Conservation (phyloP, 2,797 vertebrate species). For the Esox lucius region DNA sequence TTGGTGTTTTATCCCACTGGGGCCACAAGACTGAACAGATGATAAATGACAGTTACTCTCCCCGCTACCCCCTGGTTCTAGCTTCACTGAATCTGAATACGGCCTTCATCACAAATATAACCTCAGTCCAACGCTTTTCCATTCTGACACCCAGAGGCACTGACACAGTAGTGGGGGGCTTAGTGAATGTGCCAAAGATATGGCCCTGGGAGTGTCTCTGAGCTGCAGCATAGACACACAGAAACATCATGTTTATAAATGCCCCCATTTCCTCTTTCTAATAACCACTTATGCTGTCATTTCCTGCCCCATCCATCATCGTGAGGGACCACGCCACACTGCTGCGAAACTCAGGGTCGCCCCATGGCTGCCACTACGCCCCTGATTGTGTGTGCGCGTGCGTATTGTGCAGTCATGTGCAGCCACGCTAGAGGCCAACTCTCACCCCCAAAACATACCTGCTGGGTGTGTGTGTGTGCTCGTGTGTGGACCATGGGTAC, state of each 20-base stretch:
- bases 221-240: conserved; percentile 48
- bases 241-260: conserved; percentile 61
- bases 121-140: not conserved
- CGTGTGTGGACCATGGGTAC: not conserved
- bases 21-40: not conserved
- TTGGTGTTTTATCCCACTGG: not conserved
- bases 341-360: conserved; percentile 48
- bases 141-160: not conserved
- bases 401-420: conserved; percentile 30
- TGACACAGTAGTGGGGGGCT: conserved; percentile 3
- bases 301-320: conserved; percentile 72
- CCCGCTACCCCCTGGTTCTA: not conserved
- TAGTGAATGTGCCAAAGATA: conserved; percentile 38
- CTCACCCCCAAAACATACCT: conserved; percentile 42
- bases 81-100: not conserved
- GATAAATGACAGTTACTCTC: not conserved
- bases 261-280: conserved; percentile 71
- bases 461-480: not conserved
- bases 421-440: conserved; percentile 44
- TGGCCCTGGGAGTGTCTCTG: conserved; percentile 36
- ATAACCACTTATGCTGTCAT: conserved; percentile 76
- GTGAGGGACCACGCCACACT: conserved; percentile 51
- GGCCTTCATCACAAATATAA: not conserved
- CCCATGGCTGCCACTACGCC: conserved; percentile 50
- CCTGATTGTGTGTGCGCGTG: conserved; percentile 17